phyloP scores from a whole-genome alignment of 1,140 invertebrate species.

The Orius insidiosus region DNA sequence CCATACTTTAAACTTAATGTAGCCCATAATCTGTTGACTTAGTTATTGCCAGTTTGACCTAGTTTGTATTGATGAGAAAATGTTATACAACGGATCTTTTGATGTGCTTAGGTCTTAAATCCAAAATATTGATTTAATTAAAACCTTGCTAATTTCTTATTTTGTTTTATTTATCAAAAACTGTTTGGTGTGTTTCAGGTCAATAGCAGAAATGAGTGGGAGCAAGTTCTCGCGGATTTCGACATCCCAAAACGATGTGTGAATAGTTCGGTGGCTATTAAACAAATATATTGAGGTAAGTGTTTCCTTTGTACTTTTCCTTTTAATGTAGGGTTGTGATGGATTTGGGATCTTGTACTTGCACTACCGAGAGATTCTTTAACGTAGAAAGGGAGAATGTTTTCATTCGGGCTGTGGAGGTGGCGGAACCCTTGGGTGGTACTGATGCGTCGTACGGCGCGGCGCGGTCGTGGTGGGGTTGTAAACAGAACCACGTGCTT shows the following conservation, averaged over 20 bases:
- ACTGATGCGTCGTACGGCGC: background rate
- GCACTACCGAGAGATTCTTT: no score
- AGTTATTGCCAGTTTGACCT: no score
- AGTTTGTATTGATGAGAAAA: no score
- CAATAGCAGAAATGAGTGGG: constrained; percentile 70
- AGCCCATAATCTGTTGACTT: no score
- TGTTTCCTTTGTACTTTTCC: background rate
- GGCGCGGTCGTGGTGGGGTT: background rate
- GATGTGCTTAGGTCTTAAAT: no score
- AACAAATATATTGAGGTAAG: constrained; percentile 76
- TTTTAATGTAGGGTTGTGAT: background rate
- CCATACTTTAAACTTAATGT: no score
- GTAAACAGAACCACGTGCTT: no score
- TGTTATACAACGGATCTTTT: no score
- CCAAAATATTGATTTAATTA: no score
- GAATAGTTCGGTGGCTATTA: constrained; percentile 70
- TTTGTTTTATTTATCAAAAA: no score
- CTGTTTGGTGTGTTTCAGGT: constrained; percentile 37
- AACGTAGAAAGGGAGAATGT: no score
- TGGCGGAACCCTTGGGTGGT: background rate
- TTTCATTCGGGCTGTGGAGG: background rate
- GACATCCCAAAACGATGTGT: constrained; percentile 60
- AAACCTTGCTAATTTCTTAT: no score
- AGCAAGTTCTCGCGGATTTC: constrained; percentile 56
- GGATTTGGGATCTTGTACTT: background rate